phyloP scores from a whole-genome alignment of 2,888 invertebrate genomes.

The Nycteola revayana region DNA sequence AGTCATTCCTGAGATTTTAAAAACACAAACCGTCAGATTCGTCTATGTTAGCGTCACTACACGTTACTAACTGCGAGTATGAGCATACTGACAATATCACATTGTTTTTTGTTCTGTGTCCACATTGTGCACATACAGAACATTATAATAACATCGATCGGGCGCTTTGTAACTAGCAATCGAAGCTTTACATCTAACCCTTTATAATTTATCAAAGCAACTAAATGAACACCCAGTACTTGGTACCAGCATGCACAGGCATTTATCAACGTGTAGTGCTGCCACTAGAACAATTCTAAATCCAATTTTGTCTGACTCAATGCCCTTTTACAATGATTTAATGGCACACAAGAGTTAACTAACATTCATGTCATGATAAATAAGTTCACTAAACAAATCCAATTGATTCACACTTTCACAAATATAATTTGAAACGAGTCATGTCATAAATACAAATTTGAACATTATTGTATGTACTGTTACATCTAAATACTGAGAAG shows the following conservation, averaged over 20 bases:
- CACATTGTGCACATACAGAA: too few relatives aligned
- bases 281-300: slow-evolving; percentile 52
- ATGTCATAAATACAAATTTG: slow-evolving; percentile 52
- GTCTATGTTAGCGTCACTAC: slow-evolving; percentile 32
- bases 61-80: too few relatives aligned
- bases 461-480: slow-evolving; percentile 53
- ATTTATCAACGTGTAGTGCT: too few relatives aligned
- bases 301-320: slow-evolving; percentile 78
- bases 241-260: too few relatives aligned
- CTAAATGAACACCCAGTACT: too few relatives aligned
- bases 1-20: slow-evolving; percentile 60
- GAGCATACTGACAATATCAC: too few relatives aligned
- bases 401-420: slow-evolving; percentile 30
- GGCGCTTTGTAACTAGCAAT: too few relatives aligned
- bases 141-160: too few relatives aligned
- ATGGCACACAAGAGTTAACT: slow-evolving; percentile 66
- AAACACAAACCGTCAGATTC: slow-evolving; percentile 61
- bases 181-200: too few relatives aligned
- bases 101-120: too few relatives aligned
- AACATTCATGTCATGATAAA: slow-evolving; percentile 34
- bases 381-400: slow-evolving; percentile 35
- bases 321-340: slow-evolving; percentile 50
- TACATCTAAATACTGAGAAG: slow-evolving; percentile 62
- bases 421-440: slow-evolving; percentile 39
- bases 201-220: too few relatives aligned